Percentiles rank a stretch among this genome's conserved stretches.
These are phyloP conservation scores for Distichodus sexfasciatus DNA, from an alignment of 2,797 vertebrate genomes.

Conservation along the genomic window DNA sequence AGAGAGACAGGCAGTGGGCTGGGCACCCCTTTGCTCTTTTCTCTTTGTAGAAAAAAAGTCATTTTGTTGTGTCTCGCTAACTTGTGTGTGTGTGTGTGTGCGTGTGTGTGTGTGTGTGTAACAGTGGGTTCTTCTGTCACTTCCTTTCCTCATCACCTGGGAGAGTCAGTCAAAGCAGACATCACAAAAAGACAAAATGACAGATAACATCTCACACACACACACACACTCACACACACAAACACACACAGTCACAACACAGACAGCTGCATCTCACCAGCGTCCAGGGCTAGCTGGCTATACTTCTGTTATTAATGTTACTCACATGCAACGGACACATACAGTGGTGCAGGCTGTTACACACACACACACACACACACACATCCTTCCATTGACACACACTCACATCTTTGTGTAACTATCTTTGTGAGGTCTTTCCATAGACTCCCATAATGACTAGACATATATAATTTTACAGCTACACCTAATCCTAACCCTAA, in stretches of 20 bases:
- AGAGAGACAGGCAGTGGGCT: constrained; percentile 11
- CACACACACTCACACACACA: neutral
- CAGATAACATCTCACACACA: constrained; percentile 16
- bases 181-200: constrained; percentile 27
- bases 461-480: too few species aligned
- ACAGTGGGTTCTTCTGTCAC: constrained; percentile 11
- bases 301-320: constrained; percentile 33
- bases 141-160: constrained; percentile 17
- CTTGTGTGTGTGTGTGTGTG: constrained; percentile 13
- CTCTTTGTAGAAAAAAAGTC: too few species aligned
- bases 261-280: neutral
- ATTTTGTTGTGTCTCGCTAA: constrained; percentile 2
- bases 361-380: neutral
- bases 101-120: constrained; percentile 16
- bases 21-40: constrained; percentile 12
- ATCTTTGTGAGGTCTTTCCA: too few species aligned
- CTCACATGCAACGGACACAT: constrained; percentile 25
- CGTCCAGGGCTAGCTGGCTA: neutral
- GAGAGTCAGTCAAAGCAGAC: constrained; percentile 30
- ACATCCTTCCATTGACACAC: neutral
- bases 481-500: too few species aligned
- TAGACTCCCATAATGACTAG: too few species aligned
- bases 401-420: neutral
- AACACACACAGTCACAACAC: neutral
- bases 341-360: neutral